phyloP scores from a whole-genome alignment of 2,797 vertebrate genomes.

The Helarctos malayanus region DNA sequence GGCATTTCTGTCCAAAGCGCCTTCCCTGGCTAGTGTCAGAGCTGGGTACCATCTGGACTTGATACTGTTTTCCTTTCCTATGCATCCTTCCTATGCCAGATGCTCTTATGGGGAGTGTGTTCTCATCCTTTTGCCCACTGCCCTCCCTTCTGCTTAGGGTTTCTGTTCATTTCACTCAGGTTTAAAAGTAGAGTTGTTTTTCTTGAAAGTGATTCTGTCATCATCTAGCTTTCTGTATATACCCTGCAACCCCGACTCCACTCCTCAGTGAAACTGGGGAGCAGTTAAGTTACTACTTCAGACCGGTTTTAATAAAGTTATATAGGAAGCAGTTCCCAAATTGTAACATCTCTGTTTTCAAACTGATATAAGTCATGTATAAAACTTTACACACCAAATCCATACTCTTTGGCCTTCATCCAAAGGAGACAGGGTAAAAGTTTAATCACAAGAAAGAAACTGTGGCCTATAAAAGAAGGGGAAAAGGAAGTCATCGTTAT shows the following conservation, averaged over 20 bases:
- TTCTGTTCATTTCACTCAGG: neutral
- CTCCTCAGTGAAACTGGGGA: neutral
- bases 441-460: neutral
- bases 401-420: neutral
- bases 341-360: neutral
- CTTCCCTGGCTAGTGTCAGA: neutral
- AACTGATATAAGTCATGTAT: neutral
- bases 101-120: slow-evolving; percentile 1
- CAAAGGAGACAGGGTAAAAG: neutral
- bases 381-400: neutral
- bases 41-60: slow-evolving; percentile 32
- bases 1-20: neutral
- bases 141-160: neutral
- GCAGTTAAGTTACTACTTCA: neutral
- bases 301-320: neutral
- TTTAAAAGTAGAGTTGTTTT: slow-evolving; percentile 38
- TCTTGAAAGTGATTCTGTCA: neutral
- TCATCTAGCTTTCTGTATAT: neutral
- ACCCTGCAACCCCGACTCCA: neutral
- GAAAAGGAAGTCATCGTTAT: neutral
- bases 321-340: neutral
- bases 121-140: neutral
- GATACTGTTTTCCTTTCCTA: neutral
- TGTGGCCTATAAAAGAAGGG: neutral
- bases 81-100: neutral